A percentile compares a stretch with the other conserved stretches of the same genome.
These are phyloP conservation scores for Branchipolynoe longqiensis DNA, from an alignment of 2,888 invertebrate genomes.

Conservation along the genomic window DNA sequence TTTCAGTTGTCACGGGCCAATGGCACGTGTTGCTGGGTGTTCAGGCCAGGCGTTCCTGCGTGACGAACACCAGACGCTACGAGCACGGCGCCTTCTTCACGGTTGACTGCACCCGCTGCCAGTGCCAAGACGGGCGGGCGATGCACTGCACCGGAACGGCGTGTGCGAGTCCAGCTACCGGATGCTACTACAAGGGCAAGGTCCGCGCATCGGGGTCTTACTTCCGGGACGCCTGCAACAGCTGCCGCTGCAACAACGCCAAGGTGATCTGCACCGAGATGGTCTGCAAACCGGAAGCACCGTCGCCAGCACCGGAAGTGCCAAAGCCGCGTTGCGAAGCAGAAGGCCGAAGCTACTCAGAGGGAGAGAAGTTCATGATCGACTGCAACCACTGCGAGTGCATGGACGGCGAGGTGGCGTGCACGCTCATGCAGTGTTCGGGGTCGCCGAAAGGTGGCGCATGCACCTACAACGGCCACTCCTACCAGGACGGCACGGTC, in stretches of 20 bases:
- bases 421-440: background rate
- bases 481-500: background rate
- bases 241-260: background rate
- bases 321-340: background rate
- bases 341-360: background rate
- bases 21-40: background rate
- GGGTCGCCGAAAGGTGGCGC: background rate
- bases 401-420: background rate
- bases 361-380: background rate
- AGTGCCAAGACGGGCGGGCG: background rate
- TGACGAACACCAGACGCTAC: background rate
- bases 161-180: background rate
- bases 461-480: background rate
- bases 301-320: background rate
- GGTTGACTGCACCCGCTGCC: background rate
- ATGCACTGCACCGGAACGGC: background rate
- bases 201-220: background rate
- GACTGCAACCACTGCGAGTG: constrained; percentile 21
- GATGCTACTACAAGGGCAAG: background rate
- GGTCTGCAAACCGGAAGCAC: background rate
- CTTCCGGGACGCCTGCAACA: background rate
- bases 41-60: background rate
- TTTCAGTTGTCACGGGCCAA: background rate
- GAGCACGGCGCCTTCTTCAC: constrained; percentile 4
- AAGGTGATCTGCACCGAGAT: background rate